phyloP scores from a whole-genome alignment of 2,797 vertebrate genomes.

The Hemibagrus guttatus region DNA sequence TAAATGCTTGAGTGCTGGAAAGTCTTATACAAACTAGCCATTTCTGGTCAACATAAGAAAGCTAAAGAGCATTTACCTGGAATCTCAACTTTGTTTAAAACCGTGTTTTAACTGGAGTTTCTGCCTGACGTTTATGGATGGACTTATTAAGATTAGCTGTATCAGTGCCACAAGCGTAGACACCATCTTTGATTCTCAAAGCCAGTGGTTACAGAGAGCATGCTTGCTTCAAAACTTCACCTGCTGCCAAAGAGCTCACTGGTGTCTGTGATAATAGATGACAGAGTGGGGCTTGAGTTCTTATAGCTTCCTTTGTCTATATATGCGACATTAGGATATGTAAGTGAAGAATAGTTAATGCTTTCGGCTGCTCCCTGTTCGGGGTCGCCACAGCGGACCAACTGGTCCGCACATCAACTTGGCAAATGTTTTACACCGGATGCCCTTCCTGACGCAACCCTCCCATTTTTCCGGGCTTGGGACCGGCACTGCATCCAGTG shows the following conservation, averaged over 20 bases:
- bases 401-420: too few species aligned
- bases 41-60: neutral
- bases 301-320: neutral
- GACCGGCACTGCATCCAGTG: too few species aligned
- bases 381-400: too few species aligned
- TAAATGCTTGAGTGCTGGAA: neutral
- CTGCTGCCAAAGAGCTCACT: neutral
- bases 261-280: neutral
- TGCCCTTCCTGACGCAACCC: too few species aligned
- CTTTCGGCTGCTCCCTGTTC: too few species aligned
- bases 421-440: too few species aligned
- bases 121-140: too few species aligned
- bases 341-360: neutral
- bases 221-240: neutral
- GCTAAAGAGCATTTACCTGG: neutral
- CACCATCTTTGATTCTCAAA: constrained; percentile 8
- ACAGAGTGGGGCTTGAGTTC: neutral
- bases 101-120: too few species aligned
- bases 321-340: neutral
- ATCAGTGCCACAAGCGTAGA: neutral
- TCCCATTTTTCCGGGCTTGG: too few species aligned
- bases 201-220: neutral
- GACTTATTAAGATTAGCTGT: constrained; percentile 6
- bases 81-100: neutral
- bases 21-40: constrained; percentile 5